These are phyloP conservation scores for Anthopleura xanthogrammica DNA, from an alignment of 92 coral and sea anemone genomes.

Conservation along the genomic window DNA sequence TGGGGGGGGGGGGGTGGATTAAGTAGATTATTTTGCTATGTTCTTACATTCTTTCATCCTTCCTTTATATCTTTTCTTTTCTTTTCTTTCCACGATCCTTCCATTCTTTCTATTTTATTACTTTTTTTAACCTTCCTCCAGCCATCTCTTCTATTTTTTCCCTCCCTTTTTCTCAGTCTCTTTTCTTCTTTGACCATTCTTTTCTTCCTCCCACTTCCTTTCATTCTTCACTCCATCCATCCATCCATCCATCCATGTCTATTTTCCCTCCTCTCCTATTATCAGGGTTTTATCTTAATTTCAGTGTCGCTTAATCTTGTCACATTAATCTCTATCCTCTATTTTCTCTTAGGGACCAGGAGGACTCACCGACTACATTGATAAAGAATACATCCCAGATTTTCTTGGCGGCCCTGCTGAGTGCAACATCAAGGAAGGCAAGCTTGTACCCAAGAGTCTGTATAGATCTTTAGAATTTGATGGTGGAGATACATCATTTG, in stretches of 20 bases:
- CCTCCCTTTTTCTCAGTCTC: neutral
- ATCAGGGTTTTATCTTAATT: too few relatives aligned
- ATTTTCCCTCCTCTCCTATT: too few relatives aligned
- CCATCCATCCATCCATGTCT: neutral
- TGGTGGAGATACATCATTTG: slow-evolving; percentile 79
- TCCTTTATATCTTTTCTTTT: neutral
- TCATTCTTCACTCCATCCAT: neutral
- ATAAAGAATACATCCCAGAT: slow-evolving; percentile 82
- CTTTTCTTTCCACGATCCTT: neutral
- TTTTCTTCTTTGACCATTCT: neutral
- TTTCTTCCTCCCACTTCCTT: neutral
- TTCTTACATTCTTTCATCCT: neutral
- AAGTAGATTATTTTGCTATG: too few relatives aligned
- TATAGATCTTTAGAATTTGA: slow-evolving; percentile 95
- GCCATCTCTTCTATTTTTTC: neutral
- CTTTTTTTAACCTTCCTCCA: neutral
- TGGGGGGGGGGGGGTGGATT: too few relatives aligned
- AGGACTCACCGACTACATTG: slow-evolving; percentile 92
- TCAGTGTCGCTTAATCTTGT: neutral
- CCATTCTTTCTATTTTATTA: neutral
- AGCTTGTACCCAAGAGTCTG: slow-evolving; percentile 89
- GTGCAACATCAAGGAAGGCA: slow-evolving; percentile 86
- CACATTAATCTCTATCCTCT: neutral
- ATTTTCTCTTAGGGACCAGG: slow-evolving; percentile 72
- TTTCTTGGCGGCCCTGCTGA: slow-evolving; percentile 94